Percentiles rank a stretch among this genome's conserved stretches.
Conservation (phyloP, 2,113 vertebrate genomes). For the Chloroceryle aenea region DNA sequence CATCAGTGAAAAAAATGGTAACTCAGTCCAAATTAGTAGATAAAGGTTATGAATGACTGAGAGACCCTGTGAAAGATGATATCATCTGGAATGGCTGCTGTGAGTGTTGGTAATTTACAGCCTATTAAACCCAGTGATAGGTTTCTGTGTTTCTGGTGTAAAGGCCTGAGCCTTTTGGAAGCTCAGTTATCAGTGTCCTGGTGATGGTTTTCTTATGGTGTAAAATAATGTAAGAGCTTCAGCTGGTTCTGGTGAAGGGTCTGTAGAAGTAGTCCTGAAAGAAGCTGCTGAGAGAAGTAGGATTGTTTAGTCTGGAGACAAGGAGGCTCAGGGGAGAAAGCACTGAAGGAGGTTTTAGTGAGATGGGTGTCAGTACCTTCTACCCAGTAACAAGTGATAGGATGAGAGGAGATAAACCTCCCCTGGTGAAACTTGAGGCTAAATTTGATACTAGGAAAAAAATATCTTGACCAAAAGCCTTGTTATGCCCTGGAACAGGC, state of each 20-base stretch:
- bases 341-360: fast-evolving
- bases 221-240: neutral
- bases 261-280: neutral
- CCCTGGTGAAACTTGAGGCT: too few relatives aligned
- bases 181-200: neutral
- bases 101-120: neutral
- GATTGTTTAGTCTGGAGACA: neutral
- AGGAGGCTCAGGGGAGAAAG: neutral
- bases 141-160: neutral
- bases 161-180: neutral
- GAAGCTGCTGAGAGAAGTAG: neutral
- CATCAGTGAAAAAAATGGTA: neutral
- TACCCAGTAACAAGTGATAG: neutral
- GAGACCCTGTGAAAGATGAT: neutral
- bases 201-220: neutral
- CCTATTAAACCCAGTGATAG: neutral
- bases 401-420: neutral
- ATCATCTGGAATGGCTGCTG: neutral
- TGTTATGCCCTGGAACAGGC: neutral
- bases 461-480: neutral
- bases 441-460: neutral
- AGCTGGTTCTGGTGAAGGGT: neutral
- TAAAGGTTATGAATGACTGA: neutral
- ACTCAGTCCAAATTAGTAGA: neutral
- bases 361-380: neutral